Conservation (phyloP, 2,113 vertebrate species). For the Oncorhynchus kisutch region DNA sequence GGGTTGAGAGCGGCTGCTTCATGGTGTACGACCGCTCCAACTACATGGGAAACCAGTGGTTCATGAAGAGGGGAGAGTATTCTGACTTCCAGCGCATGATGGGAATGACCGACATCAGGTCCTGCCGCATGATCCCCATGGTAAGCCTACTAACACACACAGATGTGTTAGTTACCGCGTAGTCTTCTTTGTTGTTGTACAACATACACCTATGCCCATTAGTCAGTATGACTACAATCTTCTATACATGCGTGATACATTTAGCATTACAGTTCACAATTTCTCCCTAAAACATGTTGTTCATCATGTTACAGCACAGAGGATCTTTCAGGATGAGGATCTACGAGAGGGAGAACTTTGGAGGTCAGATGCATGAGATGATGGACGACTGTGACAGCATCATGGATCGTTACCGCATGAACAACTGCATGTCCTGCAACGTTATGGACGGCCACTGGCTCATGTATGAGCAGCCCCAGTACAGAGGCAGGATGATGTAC, state of each 20-base stretch:
- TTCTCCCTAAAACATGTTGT: neutral
- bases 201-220: too few species aligned
- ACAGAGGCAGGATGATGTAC: constrained; percentile 22
- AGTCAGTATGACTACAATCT: neutral
- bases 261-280: neutral
- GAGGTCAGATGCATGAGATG: constrained; percentile 60
- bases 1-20: too few species aligned
- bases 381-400: constrained; percentile 57
- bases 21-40: too few species aligned
- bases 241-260: neutral
- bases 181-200: too few species aligned
- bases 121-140: too few species aligned
- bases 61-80: too few species aligned
- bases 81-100: too few species aligned
- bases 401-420: constrained; percentile 48
- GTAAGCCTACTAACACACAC: too few species aligned
- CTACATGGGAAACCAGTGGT: too few species aligned
- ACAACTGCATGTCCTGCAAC: constrained; percentile 56
- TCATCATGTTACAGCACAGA: neutral
- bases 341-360: constrained; percentile 57
- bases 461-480: constrained; percentile 55
- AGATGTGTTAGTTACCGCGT: too few species aligned
- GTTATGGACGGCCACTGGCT: constrained; percentile 63
- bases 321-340: constrained; percentile 10
- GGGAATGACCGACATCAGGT: too few species aligned